Evolutionary conservation across 2,888 invertebrate genomes (phyloP), one percentile per base, ranked within the genome.

Genomic region (Megamerina dolium): DNA sequence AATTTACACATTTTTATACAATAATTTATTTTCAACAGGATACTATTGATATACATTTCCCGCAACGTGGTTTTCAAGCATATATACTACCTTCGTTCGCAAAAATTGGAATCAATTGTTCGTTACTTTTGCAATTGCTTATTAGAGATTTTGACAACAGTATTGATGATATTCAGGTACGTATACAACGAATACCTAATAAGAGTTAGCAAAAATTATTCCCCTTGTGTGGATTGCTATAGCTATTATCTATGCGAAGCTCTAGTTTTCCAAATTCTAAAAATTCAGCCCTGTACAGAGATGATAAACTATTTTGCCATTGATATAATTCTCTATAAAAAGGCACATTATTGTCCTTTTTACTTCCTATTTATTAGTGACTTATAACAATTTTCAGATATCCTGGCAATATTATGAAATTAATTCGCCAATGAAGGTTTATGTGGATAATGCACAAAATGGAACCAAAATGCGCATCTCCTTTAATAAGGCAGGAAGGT

Each of bases 101-200:
- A 2, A 53, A 48, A 51, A 45, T 51, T 17, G 53, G 53, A 13
- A 34, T 45, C 2, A 51, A 48, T 23, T 48, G 51, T 5, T 46
- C 53, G 2, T 44, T 45, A 8, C 46, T 44, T 6, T 51, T 53
- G 37, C 49, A 53, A 37, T 38, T 53, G 8, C 41, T 36, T 20
- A 41, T 53, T 3, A 47, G 45, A 9, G 49, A 53, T 12, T 53
- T 51, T 20, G 53, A 53, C 23, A 53, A 53, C 41, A 51, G 31
- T 9, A 46, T 39, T 26, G 49, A 53, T 17, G 17, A 32, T 4
- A 29, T 46, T 26, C 46, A 51, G 17, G 53, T 51, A 44, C 17
- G 29, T 13, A 17, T 26, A 23, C 4, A 23, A 23, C n/a, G n/a
- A n/a, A n/a, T n/a, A n/a, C n/a, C n/a, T n/a, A n/a, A n/a, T n/a